Evolutionary conservation across 2,797 vertebrate species (phyloP).

Genomic region (Silurus lanzhouensis): DNA sequence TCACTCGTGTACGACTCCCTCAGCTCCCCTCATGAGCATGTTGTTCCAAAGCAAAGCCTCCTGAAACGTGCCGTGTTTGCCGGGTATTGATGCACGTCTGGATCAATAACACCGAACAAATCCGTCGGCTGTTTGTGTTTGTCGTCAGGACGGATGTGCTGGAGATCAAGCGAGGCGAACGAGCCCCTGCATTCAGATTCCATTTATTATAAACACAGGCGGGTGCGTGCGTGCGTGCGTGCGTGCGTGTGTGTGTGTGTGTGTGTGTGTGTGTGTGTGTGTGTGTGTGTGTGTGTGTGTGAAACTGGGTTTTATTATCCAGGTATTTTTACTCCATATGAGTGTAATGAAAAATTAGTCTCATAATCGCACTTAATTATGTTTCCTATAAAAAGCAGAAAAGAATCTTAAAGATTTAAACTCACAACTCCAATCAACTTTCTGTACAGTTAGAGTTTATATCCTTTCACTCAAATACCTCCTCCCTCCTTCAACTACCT

Average conservation of each 20-base stretch:
- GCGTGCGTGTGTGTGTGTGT: background rate
- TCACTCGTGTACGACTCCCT: background rate
- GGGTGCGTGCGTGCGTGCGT: background rate
- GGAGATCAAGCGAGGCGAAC: background rate
- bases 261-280: conserved; percentile 2
- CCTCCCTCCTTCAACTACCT: no score
- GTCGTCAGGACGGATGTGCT: background rate
- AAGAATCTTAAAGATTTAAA: background rate
- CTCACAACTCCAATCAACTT: background rate
- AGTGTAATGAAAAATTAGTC: background rate
- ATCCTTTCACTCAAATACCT: no score
- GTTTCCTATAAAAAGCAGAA: background rate
- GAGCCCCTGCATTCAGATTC: background rate
- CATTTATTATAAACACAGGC: background rate
- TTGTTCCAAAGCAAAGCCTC: background rate
- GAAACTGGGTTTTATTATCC: background rate
- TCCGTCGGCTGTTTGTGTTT: background rate
- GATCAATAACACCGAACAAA: background rate
- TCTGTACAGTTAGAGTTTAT: background rate
- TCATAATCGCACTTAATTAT: background rate
- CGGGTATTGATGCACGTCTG: background rate
- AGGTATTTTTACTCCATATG: background rate
- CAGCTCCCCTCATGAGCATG: background rate
- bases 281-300: no score
- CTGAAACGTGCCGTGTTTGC: background rate